phyloP scores from a whole-genome alignment of 2,888 invertebrate species.

The Pheosia tremula region DNA sequence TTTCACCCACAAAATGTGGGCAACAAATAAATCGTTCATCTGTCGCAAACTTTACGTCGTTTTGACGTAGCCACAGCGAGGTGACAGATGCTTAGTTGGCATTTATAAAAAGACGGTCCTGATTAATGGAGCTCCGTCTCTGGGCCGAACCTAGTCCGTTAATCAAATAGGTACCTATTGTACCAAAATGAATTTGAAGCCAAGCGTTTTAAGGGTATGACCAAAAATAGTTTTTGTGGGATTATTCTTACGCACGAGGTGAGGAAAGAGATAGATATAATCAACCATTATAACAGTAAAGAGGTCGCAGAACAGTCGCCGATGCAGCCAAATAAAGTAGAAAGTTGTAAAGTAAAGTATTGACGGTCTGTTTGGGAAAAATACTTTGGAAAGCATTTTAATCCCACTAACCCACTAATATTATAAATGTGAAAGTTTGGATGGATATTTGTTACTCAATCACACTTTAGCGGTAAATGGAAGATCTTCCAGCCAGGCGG shows the following conservation, averaged over 20 bases:
- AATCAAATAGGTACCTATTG: slow-evolving; percentile 31
- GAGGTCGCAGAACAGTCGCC: no score
- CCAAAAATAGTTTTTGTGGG: slow-evolving; percentile 12
- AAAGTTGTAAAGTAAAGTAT: no score
- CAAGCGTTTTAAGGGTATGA: slow-evolving; percentile 10
- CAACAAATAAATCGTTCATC: not conserved
- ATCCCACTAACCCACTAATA: no score
- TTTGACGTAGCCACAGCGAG: slow-evolving; percentile 22
- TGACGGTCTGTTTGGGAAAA: no score
- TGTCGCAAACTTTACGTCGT: slow-evolving; percentile 12
- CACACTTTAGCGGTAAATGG: no score
- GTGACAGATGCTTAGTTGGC: slow-evolving; percentile 26
- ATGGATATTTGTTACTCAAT: no score
- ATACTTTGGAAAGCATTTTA: no score
- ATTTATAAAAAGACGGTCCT: slow-evolving; percentile 30
- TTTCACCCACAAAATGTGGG: not conserved
- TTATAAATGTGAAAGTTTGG: no score
- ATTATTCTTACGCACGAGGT: slow-evolving; percentile 3
- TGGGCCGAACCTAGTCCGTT: slow-evolving; percentile 20
- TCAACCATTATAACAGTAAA: no score
- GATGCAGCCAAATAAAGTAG: no score
- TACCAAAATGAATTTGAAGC: slow-evolving; percentile 28
- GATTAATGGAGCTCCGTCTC: slow-evolving; percentile 37
- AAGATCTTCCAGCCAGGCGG: no score
- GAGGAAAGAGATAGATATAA: not conserved